Conservation (phyloP, 2,113 vertebrate species). For the Campylomormyrus tamandua region DNA sequence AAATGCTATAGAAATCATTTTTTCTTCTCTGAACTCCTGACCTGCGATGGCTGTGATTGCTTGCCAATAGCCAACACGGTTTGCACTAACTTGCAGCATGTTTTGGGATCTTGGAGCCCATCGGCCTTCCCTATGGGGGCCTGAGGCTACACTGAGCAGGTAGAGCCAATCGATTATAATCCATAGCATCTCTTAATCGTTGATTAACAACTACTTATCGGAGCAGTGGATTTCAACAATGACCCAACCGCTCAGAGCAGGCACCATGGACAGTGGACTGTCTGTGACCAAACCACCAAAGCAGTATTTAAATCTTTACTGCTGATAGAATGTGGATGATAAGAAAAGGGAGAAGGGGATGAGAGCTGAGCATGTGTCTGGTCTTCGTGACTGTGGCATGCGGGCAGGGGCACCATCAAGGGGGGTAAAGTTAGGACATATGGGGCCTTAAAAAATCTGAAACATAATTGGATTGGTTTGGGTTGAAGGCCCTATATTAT, state of each 20-base stretch:
- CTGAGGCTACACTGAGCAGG: conserved; percentile 18
- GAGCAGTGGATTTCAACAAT: conserved; percentile 63
- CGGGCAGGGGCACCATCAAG: neutral
- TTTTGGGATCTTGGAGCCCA: neutral
- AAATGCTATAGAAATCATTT: neutral
- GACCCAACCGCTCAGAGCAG: conserved; percentile 40
- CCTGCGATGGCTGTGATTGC: neutral
- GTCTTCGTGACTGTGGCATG: neutral
- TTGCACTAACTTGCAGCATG: neutral
- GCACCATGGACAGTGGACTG: conserved; percentile 47
- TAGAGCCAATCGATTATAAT: conserved; percentile 58
- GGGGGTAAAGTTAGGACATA: neutral
- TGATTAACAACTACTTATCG: conserved; percentile 54
- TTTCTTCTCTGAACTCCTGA: neutral
- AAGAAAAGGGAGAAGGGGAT: neutral
- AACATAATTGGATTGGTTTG: neutral
- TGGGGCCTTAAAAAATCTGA: neutral
- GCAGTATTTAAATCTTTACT: neutral
- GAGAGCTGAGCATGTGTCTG: neutral
- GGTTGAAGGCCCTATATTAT: neutral
- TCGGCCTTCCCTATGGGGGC: neutral
- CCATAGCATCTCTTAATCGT: conserved; percentile 59
- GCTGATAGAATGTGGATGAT: neutral
- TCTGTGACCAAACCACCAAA: neutral
- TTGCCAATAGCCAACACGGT: neutral